Evolutionary conservation across 2,888 invertebrate species (phyloP).

Genomic region (Bellardia bayeri): DNA sequence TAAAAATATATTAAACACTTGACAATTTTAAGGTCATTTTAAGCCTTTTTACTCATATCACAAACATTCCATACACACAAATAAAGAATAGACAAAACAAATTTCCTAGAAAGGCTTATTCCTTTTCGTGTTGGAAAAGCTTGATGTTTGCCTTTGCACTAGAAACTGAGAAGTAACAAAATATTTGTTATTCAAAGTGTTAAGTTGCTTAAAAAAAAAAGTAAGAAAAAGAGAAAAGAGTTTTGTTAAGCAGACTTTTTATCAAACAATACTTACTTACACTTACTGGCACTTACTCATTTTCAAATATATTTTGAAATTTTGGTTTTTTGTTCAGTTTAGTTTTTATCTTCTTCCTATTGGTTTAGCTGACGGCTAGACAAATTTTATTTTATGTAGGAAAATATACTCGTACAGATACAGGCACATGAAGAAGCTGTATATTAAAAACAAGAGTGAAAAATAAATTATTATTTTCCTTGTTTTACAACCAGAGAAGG

Average conservation of each 20-base stretch:
- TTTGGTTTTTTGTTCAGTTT: background rate
- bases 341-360: background rate
- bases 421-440: no score
- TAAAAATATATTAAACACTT: slow-evolving; percentile 44
- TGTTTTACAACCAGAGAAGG: background rate
- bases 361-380: slow-evolving; percentile 53
- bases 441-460: background rate
- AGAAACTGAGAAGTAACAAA: slow-evolving; percentile 8
- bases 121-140: background rate
- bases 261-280: slow-evolving; percentile 40
- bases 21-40: slow-evolving; percentile 31
- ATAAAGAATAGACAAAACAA: slow-evolving; percentile 24
- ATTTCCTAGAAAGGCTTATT: slow-evolving; percentile 47
- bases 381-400: slow-evolving; percentile 32
- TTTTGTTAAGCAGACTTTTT: background rate
- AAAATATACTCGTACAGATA: background rate
- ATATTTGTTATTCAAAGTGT: slow-evolving; percentile 52
- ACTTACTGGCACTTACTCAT: slow-evolving; percentile 26
- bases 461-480: slow-evolving; percentile 39
- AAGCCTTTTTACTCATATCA: slow-evolving; percentile 8
- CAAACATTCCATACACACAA: no score
- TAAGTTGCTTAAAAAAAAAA: slow-evolving; percentile 9
- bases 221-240: background rate
- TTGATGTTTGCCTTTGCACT: slow-evolving; percentile 23
- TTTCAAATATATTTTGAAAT: slow-evolving; percentile 34